Evolutionary conservation across 2,113 vertebrate genomes (phyloP), one percentile per base, ranked within the genome.

Genomic region (Aptenodytes patagonicus): DNA sequence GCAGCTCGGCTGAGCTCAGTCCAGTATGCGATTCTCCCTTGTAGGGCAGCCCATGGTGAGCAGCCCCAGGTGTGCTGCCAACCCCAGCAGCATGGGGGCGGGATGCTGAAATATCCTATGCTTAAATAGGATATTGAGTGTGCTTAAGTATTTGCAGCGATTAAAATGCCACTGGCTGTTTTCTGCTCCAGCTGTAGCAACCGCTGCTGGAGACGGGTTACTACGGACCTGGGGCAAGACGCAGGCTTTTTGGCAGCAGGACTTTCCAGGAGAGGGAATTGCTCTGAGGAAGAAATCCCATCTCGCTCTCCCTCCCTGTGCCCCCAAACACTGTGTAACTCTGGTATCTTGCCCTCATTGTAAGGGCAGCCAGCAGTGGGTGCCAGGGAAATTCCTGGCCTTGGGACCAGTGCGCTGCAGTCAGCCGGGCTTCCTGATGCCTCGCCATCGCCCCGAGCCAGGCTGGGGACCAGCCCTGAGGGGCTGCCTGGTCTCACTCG

Each of bases 401-500:
- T 69, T 76, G 62, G 73, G 46, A 90, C 9, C 0, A 2, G 22
- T n/a, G 47, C 16, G 6, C 32, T 78, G 7, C 73, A 34, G 13
- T 84, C 80, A 68, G 36, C 18, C 2, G 1, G 70, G 57, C 42
- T 62, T 82, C 42, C 65, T 91, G 61, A 17, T 1, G 0, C 42
- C 42, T 26, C 1, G 1, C 20, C 65, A 62, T 55, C 15, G 0
- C 7, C 11, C n/a, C 2, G 4, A n/a, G 22, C 47, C 0, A 1
- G n/a, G n/a, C 68, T 69, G 60, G 26, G 24, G 13, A 51, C 46
- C 5, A 4, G 8, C 17, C 11, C 11, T 0, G 3, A 32, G 46
- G 54, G 51, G 16, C 64, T 79, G 11, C 28, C 47, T 62, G 60
- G 17, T 49, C 22, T 62, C 29, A 22, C 7, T 22, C 36, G 2